Evolutionary conservation across 2,888 invertebrate genomes (phyloP).

Genomic region (Octonoba sinensis): DNA sequence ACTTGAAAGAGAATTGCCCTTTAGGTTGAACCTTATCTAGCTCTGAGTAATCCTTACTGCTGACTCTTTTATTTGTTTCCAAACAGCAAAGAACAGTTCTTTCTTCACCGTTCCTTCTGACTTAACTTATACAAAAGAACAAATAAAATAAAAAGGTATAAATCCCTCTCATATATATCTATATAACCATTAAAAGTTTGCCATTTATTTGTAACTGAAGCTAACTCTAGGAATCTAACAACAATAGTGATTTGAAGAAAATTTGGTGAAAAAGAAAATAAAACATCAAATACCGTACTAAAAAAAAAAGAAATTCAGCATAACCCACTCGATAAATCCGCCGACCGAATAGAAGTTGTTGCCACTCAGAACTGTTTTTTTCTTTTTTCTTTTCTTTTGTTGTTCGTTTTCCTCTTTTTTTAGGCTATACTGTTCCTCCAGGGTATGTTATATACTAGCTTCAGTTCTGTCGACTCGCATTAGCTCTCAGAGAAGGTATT

Average conservation of each 20-base stretch:
- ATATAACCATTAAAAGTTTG: constrained; percentile 58
- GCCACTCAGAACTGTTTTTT: constrained; percentile 44
- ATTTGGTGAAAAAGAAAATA: constrained; percentile 28
- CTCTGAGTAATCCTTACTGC: constrained; percentile 35
- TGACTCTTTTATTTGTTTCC: constrained; percentile 34
- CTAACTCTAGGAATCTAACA: constrained; percentile 33
- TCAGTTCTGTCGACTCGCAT: constrained; percentile 52
- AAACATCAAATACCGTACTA: constrained; percentile 22
- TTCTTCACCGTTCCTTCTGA: not conserved
- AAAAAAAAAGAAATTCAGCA: constrained; percentile 39
- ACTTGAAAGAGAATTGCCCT: not conserved
- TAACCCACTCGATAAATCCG: constrained; percentile 58
- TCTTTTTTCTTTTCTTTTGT: constrained; percentile 28
- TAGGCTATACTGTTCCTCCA: constrained; percentile 13
- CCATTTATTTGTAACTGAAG: constrained; percentile 47
- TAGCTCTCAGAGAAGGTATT: constrained; percentile 53
- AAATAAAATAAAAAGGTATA: not conserved
- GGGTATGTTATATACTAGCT: constrained; percentile 39
- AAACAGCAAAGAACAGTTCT: no score
- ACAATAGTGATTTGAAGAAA: constrained; percentile 57
- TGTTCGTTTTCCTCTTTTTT: constrained; percentile 24
- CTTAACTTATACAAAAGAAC: not conserved
- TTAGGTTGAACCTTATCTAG: constrained; percentile 12
- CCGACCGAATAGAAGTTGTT: constrained; percentile 58
- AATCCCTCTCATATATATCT: constrained; percentile 21